Evolutionary conservation across 2,888 invertebrate species (phyloP), one percentile per base, ranked within the genome.

Genomic region (Agonum fuliginosum): DNA sequence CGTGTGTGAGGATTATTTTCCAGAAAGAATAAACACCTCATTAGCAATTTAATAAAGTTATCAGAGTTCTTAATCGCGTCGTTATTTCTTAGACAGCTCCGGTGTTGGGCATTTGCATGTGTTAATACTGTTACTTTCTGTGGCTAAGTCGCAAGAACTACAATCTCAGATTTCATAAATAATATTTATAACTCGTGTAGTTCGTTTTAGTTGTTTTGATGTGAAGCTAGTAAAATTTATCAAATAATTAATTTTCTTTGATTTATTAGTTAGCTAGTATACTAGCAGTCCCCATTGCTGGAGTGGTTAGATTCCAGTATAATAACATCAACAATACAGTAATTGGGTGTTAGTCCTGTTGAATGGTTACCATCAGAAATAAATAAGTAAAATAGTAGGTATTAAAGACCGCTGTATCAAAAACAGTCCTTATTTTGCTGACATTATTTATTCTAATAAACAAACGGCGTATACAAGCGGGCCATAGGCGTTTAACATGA

Each of bases 11-110:
- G 70, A 70, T 46, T 70, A 70, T 70, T 70, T 27, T 46, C 43
- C 70, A 43, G 46, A 48, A 46, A 46, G 70, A 70, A 70, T 70
- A 74, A 74, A 74, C 74, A 74, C 65, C 74, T 74, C 46, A 74
- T 74, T 74, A 65, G 74, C 74, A 74, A 74, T 74, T 74, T 74
- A 74, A 74, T 74, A 74, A 74, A 74, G 65, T 74, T 74, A 74
- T 74, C 74, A 65, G 12, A 12, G 65, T 46, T 43, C 30, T 74
- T 74, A 74, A 74, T 74, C 74, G 30, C 65, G 34, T 65, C 74
- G 58, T 74, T 74, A 43, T 58, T 41, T 24, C 12, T 58, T 17
- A 73, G 73, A 73, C 73, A 73, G 34, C 46, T 19, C 5, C 14
- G 17, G 8, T 20, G n/a, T 12, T 12, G 1, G 19, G 24, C 41